Conservation (phyloP, 2,113 vertebrate genomes). For the Notothenia coriiceps region DNA sequence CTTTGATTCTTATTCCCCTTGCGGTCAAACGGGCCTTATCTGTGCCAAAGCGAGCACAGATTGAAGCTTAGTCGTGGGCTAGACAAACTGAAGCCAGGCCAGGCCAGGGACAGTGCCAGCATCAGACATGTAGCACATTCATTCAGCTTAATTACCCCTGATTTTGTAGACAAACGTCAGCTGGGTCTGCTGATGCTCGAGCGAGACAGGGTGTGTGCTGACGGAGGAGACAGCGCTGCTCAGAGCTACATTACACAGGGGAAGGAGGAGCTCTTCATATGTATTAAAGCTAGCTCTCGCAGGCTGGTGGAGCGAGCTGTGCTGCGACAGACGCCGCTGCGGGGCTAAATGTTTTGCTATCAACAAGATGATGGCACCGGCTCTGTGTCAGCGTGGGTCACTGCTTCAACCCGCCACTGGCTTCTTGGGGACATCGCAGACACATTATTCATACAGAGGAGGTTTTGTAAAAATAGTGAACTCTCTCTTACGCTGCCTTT, state of each 20-base stretch:
- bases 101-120: slow-evolving; percentile 61
- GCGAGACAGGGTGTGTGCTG: slow-evolving; percentile 24
- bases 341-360: slow-evolving; percentile 52
- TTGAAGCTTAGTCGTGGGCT: slow-evolving; percentile 17
- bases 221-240: slow-evolving; percentile 28
- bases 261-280: slow-evolving; percentile 48
- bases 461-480: neutral
- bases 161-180: slow-evolving; percentile 58
- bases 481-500: too few species aligned
- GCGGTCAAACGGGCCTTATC: neutral
- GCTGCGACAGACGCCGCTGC: slow-evolving; percentile 32
- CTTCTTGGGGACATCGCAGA: neutral
- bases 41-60: slow-evolving; percentile 27
- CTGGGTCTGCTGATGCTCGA: slow-evolving; percentile 28
- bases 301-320: slow-evolving; percentile 21
- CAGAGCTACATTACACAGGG: slow-evolving; percentile 39
- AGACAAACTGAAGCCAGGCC: slow-evolving; percentile 32
- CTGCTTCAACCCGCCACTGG: slow-evolving; percentile 1
- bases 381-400: slow-evolving; percentile 36
- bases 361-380: slow-evolving; percentile 54
- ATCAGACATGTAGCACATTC: slow-evolving; percentile 70
- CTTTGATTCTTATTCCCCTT: too few species aligned
- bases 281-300: neutral
- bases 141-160: slow-evolving; percentile 74
- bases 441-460: neutral